These are phyloP conservation scores for Anodontia alba DNA, from an alignment of 2,888 invertebrate genomes.

Conservation along the genomic window DNA sequence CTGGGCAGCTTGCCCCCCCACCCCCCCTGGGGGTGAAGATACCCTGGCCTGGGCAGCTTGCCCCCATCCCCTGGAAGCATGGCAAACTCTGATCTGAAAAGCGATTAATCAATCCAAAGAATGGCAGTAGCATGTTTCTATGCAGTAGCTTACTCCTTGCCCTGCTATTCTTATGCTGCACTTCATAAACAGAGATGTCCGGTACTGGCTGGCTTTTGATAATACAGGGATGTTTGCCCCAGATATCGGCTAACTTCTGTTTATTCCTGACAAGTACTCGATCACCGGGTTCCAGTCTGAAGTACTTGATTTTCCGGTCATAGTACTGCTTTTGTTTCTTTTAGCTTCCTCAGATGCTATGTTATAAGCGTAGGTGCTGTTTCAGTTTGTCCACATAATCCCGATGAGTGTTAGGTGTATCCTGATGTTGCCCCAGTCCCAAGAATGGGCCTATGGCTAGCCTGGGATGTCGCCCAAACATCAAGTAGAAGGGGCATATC, in stretches of 20 bases:
- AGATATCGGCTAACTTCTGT: background rate
- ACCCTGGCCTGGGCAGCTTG: no score
- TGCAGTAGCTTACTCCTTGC: background rate
- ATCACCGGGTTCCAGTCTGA: background rate
- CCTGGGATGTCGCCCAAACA: no score
- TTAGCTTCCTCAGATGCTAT: background rate
- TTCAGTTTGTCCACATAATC: background rate
- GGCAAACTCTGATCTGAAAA: no score
- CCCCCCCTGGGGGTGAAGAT: no score
- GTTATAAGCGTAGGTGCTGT: constrained; percentile 1
- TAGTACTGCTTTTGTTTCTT: background rate
- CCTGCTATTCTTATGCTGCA: background rate
- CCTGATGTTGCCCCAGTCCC: background rate
- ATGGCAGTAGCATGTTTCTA: background rate
- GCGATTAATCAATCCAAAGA: background rate
- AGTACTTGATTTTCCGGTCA: background rate
- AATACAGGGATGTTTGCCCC: background rate
- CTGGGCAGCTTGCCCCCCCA: no score
- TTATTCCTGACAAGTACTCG: background rate
- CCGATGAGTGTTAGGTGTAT: background rate
- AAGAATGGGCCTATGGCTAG: background rate
- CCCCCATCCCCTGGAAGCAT: no score
- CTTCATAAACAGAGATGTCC: background rate
- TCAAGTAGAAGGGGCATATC: background rate
- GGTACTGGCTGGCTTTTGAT: background rate